Percentiles rank a stretch among this genome's conserved stretches.
phyloP scores from a whole-genome alignment of 2,888 invertebrate species.

The Nysson spinosus region DNA sequence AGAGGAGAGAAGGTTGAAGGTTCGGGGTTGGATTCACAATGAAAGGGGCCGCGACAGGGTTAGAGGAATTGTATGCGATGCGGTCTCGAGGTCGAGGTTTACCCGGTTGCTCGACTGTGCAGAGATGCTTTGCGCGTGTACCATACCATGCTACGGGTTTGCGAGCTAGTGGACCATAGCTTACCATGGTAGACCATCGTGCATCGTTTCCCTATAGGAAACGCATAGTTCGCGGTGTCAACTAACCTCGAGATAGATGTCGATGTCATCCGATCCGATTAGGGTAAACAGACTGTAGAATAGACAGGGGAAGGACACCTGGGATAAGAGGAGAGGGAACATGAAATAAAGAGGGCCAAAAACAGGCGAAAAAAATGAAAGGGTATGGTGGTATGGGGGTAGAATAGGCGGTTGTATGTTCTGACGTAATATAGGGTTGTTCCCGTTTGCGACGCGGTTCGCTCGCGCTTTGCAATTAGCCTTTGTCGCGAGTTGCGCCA shows the following conservation, averaged over 20 bases:
- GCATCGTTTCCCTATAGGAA: slow-evolving; percentile 31
- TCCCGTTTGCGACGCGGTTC: slow-evolving; percentile 67
- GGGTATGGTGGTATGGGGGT: slow-evolving; percentile 2
- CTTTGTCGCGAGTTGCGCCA: slow-evolving; percentile 71
- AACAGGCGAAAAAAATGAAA: slow-evolving; percentile 11
- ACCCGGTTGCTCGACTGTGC: slow-evolving; percentile 48
- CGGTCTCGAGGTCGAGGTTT: slow-evolving; percentile 59
- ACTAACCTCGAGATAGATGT: slow-evolving; percentile 27
- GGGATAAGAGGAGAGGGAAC: neutral
- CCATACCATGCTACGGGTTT: slow-evolving; percentile 36
- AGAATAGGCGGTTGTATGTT: slow-evolving; percentile 58
- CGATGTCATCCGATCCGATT: slow-evolving; percentile 18
- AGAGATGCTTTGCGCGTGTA: slow-evolving; percentile 53
- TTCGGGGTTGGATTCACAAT: slow-evolving; percentile 40
- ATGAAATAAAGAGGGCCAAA: slow-evolving; percentile 18
- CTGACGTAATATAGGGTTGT: slow-evolving; percentile 74
- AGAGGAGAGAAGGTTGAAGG: slow-evolving; percentile 29
- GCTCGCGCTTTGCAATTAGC: slow-evolving; percentile 75
- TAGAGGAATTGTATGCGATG: slow-evolving; percentile 63
- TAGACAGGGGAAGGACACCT: neutral
- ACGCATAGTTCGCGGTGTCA: slow-evolving; percentile 47
- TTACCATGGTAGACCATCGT: slow-evolving; percentile 28
- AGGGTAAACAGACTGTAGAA: neutral
- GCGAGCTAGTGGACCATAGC: slow-evolving; percentile 39
- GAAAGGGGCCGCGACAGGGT: slow-evolving; percentile 31